Conservation (phyloP, 2,797 vertebrate species). For the Cirrhinus mrigala region DNA sequence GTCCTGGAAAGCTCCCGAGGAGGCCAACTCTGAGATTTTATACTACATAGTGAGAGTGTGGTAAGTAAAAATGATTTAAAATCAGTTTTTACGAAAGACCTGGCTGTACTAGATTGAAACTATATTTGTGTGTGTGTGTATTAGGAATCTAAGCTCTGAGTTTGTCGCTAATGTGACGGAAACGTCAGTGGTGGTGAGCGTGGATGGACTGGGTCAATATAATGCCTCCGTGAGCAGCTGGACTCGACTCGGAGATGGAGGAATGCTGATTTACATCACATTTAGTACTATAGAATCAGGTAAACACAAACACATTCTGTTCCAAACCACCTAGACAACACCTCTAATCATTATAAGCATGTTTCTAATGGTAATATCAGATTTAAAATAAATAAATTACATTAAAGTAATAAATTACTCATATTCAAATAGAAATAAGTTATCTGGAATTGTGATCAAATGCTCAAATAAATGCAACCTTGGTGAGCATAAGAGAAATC, state of each 20-base stretch:
- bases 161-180: slow-evolving; percentile 83
- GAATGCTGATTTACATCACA: slow-evolving; percentile 80
- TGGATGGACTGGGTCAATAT: slow-evolving; percentile 86
- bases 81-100: neutral
- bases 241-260: slow-evolving; percentile 91
- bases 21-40: slow-evolving; percentile 94
- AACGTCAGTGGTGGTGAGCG: slow-evolving; percentile 83
- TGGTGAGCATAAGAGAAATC: neutral
- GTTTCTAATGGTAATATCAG: neutral
- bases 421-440: neutral
- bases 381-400: too few relatives aligned
- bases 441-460: neutral
- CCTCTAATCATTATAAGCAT: neutral
- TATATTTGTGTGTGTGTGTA: slow-evolving; percentile 33
- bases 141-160: slow-evolving; percentile 86
- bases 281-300: slow-evolving; percentile 88
- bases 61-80: slow-evolving; percentile 78
- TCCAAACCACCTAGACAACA: neutral
- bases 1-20: slow-evolving; percentile 89
- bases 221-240: slow-evolving; percentile 89
- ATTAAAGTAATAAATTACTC: neutral
- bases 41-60: slow-evolving; percentile 92
- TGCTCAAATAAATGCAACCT: neutral
- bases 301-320: slow-evolving; percentile 62
- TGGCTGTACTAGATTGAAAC: neutral